Conservation (phyloP, 2,888 invertebrate genomes). For the Ephialtes manifestator region DNA sequence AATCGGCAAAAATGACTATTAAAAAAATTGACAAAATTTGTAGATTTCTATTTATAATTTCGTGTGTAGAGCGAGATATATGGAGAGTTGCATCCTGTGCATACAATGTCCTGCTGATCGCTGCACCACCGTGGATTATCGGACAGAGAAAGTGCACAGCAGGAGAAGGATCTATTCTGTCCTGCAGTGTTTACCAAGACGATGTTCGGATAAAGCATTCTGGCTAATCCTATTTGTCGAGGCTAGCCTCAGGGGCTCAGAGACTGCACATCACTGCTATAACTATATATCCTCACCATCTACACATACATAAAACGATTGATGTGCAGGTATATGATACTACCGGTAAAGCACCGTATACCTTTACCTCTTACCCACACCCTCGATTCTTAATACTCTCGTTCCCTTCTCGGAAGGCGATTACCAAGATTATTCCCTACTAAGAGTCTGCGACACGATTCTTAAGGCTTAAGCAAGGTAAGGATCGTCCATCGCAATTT, state of each 20-base stretch:
- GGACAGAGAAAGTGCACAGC: slow-evolving; percentile 2
- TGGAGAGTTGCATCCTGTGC: neutral
- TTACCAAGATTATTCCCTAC: slow-evolving; percentile 74
- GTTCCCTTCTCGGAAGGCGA: slow-evolving; percentile 71
- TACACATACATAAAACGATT: neutral
- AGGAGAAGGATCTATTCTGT: neutral
- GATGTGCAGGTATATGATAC: neutral
- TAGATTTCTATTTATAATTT: too few species aligned
- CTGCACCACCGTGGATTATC: neutral
- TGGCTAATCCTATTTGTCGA: slow-evolving; percentile 7
- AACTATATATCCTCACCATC: too few species aligned
- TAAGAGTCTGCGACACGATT: slow-evolving; percentile 51
- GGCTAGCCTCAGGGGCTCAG: neutral
- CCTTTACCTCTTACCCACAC: slow-evolving; percentile 14
- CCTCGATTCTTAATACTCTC: slow-evolving; percentile 42
- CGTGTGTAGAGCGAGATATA: too few species aligned
- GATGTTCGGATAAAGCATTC: neutral
- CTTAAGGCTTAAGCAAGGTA: slow-evolving; percentile 13
- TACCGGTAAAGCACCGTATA: neutral
- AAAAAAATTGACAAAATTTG: too few species aligned
- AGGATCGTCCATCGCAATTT: neutral
- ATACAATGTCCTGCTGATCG: neutral
- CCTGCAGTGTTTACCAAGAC: neutral
- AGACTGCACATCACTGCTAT: neutral
- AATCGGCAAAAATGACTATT: too few species aligned